These are phyloP conservation scores for Tenebrio molitor DNA, from an alignment of 1,140 invertebrate species.

Conservation along the genomic window DNA sequence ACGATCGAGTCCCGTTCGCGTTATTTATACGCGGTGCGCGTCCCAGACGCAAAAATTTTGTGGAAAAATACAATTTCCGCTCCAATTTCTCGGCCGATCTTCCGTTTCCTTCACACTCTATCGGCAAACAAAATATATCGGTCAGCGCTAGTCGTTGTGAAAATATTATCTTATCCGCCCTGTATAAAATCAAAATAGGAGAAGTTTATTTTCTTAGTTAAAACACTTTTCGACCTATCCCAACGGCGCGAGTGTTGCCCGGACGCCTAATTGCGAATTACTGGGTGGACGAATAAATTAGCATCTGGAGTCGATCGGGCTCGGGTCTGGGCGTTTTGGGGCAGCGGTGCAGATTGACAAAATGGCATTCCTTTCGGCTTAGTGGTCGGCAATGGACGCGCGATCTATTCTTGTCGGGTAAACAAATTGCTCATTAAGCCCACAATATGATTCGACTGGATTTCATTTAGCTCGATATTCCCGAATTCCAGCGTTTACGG, in stretches of 20 bases:
- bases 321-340: no score
- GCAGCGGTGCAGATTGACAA: no score
- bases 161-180: constrained; percentile 58
- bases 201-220: constrained; percentile 52
- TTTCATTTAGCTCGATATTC: constrained; percentile 39
- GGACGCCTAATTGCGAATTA: background rate
- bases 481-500: constrained; percentile 31
- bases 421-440: constrained; percentile 45
- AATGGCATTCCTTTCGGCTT: constrained; percentile 25
- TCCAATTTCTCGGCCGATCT: constrained; percentile 46
- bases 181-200: constrained; percentile 51
- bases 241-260: constrained; percentile 36
- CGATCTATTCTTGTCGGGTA: constrained; percentile 32
- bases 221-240: constrained; percentile 46
- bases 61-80: constrained; percentile 49
- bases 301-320: no score
- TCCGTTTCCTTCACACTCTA: constrained; percentile 48
- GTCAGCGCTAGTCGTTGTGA: constrained; percentile 57
- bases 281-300: no score
- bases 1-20: background rate
- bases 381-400: constrained; percentile 2
- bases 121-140: constrained; percentile 57
- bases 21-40: constrained; percentile 18
- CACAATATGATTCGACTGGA: constrained; percentile 18
- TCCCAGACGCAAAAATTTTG: constrained; percentile 38